Base-by-base conservation (phyloP, 2,888 invertebrate genomes). In the Spilarctia lutea region DNA sequence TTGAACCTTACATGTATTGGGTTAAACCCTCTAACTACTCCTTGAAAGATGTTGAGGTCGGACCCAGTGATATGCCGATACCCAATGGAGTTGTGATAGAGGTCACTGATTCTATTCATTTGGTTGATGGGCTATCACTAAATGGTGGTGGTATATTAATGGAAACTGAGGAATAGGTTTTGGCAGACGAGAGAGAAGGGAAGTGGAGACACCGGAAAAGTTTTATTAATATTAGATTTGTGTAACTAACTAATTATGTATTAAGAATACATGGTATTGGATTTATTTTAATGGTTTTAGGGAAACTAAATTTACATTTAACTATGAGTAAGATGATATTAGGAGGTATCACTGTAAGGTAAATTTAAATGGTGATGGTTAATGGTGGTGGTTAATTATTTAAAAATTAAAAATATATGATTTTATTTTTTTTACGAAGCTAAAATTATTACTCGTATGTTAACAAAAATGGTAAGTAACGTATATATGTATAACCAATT, bases 1-100 rank as follows among this genome's bases (percentile, higher is more conserved):
- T 98, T 81, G 98, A 98, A 89, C 98, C 99, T 0, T 97, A 96
- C 86, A 96, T 99, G 72, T 96, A 97, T 84, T 99, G 99, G 99
- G 90, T 98, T 78, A 96, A 96, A 86, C 95, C 97, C 42, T 93
- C 91, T 77, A 96, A 96, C 83, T 87, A 89, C 72, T 91, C 96
- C 0, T 73, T 91, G 52, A 90, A 90, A 86, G 94, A 94, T 69
- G 89, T 91, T 1, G 93, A 94, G 82, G 92, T 94, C 39, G 94
- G 94, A 60, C 94, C 94, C 2, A 94, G 92, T 78, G 95, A 95
- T 83, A 92, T 91, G 81, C 93, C 93, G 24, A 91, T 93, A 81
- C 94, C 94, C 6, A 81, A 87, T 2, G 95, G 94, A 88, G 86
- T 88, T 73, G 79, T 88, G 66, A 91, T 90, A 70, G 92, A 95